Conservation (phyloP, 2,888 invertebrate genomes). For the Ceriagrion tenellum region DNA sequence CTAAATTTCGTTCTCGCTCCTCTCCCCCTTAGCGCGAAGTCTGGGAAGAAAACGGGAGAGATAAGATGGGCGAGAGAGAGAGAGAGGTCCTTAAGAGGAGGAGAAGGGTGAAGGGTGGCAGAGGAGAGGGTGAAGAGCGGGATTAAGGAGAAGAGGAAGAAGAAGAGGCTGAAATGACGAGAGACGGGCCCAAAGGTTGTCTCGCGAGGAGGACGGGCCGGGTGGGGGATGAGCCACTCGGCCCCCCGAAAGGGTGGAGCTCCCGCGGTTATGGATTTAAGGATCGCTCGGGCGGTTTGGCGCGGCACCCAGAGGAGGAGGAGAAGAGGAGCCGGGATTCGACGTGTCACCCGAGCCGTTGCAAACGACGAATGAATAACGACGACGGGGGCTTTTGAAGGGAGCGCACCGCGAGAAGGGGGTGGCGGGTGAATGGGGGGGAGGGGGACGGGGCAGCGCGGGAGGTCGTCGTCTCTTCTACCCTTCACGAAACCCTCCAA, state of each 20-base stretch:
- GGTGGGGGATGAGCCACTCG: neutral
- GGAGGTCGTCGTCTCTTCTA: neutral
- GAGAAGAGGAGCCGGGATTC: neutral
- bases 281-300: slow-evolving; percentile 17
- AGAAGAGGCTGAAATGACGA: slow-evolving; percentile 13
- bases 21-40: too few species aligned
- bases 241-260: slow-evolving; percentile 12
- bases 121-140: neutral
- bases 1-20: too few species aligned
- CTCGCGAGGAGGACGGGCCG: neutral
- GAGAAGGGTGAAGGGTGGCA: neutral
- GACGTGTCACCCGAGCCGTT: slow-evolving; percentile 9
- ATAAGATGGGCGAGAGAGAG: too few species aligned
- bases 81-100: neutral
- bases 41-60: too few species aligned
- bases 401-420: neutral
- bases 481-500: neutral
- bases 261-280: slow-evolving; percentile 26
- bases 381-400: neutral
- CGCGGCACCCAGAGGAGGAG: neutral
- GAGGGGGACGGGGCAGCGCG: neutral
- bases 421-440: neutral
- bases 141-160: neutral
- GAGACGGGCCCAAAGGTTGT: neutral
- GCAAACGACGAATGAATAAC: slow-evolving; percentile 29